Evolutionary conservation across 2,113 vertebrate species (phyloP).

Genomic region (Martes martes): DNA sequence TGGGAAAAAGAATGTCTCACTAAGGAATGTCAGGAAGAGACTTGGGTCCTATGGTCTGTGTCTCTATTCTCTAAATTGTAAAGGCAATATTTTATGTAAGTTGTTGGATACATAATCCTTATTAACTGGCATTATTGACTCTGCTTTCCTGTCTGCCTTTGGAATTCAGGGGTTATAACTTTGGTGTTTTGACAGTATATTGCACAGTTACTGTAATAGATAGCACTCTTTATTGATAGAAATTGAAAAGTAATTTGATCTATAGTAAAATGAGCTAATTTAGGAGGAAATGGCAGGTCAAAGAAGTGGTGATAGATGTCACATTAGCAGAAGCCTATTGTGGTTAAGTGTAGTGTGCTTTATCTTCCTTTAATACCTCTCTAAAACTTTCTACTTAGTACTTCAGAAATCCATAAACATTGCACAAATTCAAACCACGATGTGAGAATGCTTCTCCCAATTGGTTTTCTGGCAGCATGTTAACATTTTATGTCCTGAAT

Average conservation of each 20-base stretch:
- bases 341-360: neutral
- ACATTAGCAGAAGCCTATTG: neutral
- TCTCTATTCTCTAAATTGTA: neutral
- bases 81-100: neutral
- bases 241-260: conserved; percentile 27
- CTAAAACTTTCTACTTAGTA: neutral
- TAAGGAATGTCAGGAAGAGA: neutral
- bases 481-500: neutral
- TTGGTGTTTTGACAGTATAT: neutral
- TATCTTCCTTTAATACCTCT: neutral
- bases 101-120: neutral
- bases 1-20: neutral
- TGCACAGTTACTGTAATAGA: neutral
- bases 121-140: neutral
- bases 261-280: conserved; percentile 36
- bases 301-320: neutral
- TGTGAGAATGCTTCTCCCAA: accelerated
- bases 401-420: neutral
- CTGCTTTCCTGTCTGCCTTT: neutral
- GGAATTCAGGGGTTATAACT: neutral
- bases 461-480: neutral
- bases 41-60: neutral
- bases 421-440: neutral
- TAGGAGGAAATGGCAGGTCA: neutral
- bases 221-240: neutral